Conservation (phyloP, 1,140 invertebrate species). For the Hermetia illucens region DNA sequence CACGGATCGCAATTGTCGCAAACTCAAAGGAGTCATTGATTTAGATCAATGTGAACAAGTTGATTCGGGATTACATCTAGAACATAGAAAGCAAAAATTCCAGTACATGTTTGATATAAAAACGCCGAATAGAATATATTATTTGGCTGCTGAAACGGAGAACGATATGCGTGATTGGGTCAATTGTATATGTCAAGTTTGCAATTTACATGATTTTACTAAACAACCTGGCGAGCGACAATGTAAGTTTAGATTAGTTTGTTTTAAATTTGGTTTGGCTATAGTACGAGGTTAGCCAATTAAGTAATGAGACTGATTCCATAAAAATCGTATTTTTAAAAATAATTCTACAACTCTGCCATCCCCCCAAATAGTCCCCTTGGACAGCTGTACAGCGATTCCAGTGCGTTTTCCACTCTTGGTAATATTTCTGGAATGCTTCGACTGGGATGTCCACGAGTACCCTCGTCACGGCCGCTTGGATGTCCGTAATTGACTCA, state of each 20-base stretch:
- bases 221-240: conserved; percentile 24
- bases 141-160: conserved; percentile 80
- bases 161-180: conserved; percentile 92
- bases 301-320: too few relatives aligned
- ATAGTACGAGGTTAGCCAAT: too few relatives aligned
- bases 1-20: conserved; percentile 69
- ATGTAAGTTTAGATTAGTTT: conserved; percentile 10
- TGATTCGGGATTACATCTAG: conserved; percentile 70
- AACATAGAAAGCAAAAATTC: conserved; percentile 67
- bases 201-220: conserved; percentile 56
- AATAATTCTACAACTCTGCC: too few relatives aligned
- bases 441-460: too few relatives aligned
- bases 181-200: conserved; percentile 82
- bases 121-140: conserved; percentile 78
- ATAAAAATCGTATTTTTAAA: too few relatives aligned
- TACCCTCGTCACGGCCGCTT: too few relatives aligned
- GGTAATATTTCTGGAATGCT: too few relatives aligned
- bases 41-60: conserved; percentile 93
- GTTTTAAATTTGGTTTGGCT: background rate
- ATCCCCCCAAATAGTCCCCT: too few relatives aligned
- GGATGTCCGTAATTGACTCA: too few relatives aligned
- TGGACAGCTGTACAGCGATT: too few relatives aligned
- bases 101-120: conserved; percentile 78
- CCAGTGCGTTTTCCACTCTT: too few relatives aligned
- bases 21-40: conserved; percentile 82